Base-by-base conservation (phyloP, 2,113 vertebrate genomes). In the Forbesichthys agassizii region DNA sequence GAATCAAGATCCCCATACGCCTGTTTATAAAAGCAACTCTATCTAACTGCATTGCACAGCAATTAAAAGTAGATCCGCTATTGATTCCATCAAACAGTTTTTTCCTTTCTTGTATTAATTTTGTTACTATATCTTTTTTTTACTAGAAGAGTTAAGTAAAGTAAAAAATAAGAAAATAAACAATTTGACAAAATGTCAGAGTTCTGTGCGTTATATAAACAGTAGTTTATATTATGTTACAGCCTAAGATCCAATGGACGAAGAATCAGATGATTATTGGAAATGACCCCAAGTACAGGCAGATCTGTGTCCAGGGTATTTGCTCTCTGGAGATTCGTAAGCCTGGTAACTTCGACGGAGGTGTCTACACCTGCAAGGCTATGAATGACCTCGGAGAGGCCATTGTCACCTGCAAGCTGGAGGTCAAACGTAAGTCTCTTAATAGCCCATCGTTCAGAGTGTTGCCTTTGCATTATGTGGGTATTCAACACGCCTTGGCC, bases 291-390 rank as follows among this genome's bases (percentile, higher is more conserved):
- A 98, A 95, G 66, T 99, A 86, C 85, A 93, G 96, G 2, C 92
- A 95, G 0, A 86, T 98, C 70, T 95, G 93, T 0, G 92, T 95
- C 27, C 94, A 98, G 86, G 98, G 98, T 0, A 89, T 99, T 77
- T 98, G 96, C 86, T 95, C 95, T 11, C 91, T 99, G 88, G 96
- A 98, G 89, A 99, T 99, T 80, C 95, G 97, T 69, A 98, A 96
- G 79, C 95, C 97, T 0, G 88, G 92, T 36, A 94, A 93, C 63
- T 99, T 95, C 0, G 98, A 99, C 48, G 95, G 96, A 0, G 98
- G 98, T 0, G 88, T 97, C 66, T 99, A 98, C 75, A 90, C 93
- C 72, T 99, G 98, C 92, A 96, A 91, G 81, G 98, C 98, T 52
- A 82, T 89, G 81, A 99, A 98, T 0, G 52, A 85, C 54, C 84